These are phyloP conservation scores for Steinernema scapterisci DNA, from an alignment of 2,888 invertebrate species.

Conservation along the genomic window DNA sequence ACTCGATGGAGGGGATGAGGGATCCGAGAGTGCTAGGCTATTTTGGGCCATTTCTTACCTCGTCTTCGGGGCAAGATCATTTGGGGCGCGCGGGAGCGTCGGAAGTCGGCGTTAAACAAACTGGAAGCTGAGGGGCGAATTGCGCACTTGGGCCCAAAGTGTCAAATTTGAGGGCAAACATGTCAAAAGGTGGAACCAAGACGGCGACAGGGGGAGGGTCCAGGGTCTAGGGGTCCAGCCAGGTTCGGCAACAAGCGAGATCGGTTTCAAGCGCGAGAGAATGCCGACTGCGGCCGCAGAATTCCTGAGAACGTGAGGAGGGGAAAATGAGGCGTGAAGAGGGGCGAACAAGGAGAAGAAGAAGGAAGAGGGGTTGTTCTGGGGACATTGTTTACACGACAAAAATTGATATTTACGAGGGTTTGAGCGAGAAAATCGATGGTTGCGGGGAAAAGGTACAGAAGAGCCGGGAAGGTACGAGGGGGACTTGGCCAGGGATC, in stretches of 20 bases:
- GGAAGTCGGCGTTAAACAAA: slow-evolving; percentile 10
- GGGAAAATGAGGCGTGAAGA: neutral
- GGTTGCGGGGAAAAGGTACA: neutral
- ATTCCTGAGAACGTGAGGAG: slow-evolving; percentile 6
- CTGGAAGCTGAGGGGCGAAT: slow-evolving; percentile 4
- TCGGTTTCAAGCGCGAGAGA: no score
- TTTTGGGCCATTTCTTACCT: slow-evolving; percentile 10
- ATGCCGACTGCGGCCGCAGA: neutral
- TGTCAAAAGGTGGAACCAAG: slow-evolving; percentile 11
- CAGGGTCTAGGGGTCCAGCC: no score
- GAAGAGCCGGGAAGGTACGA: neutral
- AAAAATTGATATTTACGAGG: slow-evolving; percentile 28
- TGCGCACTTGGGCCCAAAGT: slow-evolving; percentile 3
- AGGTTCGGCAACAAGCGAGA: no score
- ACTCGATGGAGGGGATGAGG: neutral
- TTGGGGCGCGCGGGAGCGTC: slow-evolving; percentile 29
- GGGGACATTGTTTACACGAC: slow-evolving; percentile 13
- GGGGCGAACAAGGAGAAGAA: no score
- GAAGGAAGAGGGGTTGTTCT: neutral
- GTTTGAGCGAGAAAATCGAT: slow-evolving; percentile 1
- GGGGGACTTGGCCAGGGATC: no score
- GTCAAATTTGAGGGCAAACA: slow-evolving; percentile 31
- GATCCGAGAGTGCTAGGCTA: no score
- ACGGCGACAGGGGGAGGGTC: neutral
- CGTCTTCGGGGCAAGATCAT: slow-evolving; percentile 23